phyloP scores from a whole-genome alignment of 2,888 invertebrate species.

The Leucophora obtusa region DNA sequence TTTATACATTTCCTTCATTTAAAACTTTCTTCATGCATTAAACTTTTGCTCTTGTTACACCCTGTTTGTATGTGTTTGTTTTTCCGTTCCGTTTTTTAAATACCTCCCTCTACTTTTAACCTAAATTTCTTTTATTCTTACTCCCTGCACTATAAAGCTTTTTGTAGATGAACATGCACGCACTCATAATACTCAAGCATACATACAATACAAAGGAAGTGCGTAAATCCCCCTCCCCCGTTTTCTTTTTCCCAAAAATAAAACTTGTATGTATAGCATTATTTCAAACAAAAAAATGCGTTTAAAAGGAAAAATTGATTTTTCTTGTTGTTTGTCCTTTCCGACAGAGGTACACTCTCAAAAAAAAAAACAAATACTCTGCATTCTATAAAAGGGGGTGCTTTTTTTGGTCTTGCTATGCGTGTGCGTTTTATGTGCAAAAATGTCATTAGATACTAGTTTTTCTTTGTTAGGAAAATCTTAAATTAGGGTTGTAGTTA shows the following conservation, averaged over 20 bases:
- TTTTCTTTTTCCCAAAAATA: background rate
- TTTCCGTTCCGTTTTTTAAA: conserved; percentile 19
- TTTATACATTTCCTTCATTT: background rate
- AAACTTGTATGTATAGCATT: conserved; percentile 9
- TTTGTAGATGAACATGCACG: conserved; percentile 56
- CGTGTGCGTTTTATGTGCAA: conserved; percentile 63
- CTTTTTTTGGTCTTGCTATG: conserved; percentile 35
- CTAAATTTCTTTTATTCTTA: conserved; percentile 57
- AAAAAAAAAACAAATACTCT: background rate
- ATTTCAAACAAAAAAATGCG: conserved; percentile 41
- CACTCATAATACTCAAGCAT: conserved; percentile 26
- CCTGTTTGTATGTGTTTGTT: background rate
- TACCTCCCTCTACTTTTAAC: conserved; percentile 58
- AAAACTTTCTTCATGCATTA: background rate
- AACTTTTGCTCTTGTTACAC: background rate
- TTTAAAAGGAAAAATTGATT: conserved; percentile 52
- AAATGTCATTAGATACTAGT: conserved; percentile 47
- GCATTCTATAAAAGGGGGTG: conserved; percentile 30
- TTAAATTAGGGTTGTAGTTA: background rate
- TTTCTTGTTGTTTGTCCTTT: conserved; percentile 41
- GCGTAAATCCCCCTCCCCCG: conserved; percentile 21
- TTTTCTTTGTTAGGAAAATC: background rate
- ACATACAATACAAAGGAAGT: background rate
- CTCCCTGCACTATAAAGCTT: conserved; percentile 54
- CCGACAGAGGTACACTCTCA: background rate